Evolutionary conservation across 2,888 invertebrate genomes (phyloP).

Genomic region (Drosophila niveifrons): DNA sequence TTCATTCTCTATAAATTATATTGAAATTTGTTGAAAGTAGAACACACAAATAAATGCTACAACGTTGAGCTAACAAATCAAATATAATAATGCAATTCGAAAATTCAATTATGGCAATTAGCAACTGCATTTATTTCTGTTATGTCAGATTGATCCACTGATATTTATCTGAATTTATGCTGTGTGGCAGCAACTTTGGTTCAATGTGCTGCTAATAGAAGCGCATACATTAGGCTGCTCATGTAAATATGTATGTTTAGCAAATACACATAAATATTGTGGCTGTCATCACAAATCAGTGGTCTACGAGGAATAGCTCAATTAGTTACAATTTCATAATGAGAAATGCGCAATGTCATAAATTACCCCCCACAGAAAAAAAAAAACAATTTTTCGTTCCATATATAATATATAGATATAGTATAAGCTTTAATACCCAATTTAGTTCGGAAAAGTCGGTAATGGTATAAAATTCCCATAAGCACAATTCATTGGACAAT

Average conservation of each 20-base stretch:
- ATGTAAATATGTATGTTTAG: background rate
- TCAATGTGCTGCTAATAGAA: background rate
- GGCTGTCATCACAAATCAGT: background rate
- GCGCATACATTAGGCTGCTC: background rate
- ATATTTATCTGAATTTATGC: background rate
- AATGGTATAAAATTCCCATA: background rate
- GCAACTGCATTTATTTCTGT: too few species aligned
- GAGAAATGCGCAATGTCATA: background rate
- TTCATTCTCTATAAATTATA: too few species aligned
- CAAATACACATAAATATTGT: background rate
- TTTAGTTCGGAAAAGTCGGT: background rate
- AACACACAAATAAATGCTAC: too few species aligned
- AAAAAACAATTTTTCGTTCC: background rate
- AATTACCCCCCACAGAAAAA: background rate
- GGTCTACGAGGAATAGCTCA: background rate
- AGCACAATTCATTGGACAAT: background rate
- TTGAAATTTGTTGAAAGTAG: too few species aligned
- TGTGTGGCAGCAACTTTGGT: background rate
- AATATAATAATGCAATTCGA: background rate
- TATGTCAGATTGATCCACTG: background rate
- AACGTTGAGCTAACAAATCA: too few species aligned
- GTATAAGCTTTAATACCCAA: background rate
- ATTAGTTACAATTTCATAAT: background rate
- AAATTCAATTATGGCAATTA: background rate
- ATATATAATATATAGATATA: background rate